Base-by-base conservation (phyloP, 2,113 vertebrate species). In the Strix aluco region DNA sequence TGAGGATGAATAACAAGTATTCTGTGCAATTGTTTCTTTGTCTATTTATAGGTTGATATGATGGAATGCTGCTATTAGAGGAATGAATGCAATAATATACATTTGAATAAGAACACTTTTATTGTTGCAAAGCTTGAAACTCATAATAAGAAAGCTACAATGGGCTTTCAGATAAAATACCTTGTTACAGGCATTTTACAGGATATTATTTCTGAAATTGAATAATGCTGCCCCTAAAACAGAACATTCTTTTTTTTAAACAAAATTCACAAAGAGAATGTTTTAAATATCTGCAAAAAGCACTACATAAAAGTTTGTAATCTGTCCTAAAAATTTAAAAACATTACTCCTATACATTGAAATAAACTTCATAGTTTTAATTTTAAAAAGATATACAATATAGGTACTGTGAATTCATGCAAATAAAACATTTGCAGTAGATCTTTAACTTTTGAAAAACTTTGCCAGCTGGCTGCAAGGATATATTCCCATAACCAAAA, bases 21-120 rank as follows among this genome's bases (percentile, higher is more conserved):
- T 96, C 81, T 67, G 66, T 61, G 88, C 85, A 95, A 94, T 88
- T 97, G 89, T 97, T 97, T 97, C 91, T 89, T 96, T 91, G 55
- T 94, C 97, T 98, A 95, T 96, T 97, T 98, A 96, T 96, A 97
- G 90, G 94, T 78, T 67, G 80, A 82, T 96, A 93, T 92, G 94
- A 97, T 96, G 73, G 84, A 96, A 96, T 97, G 83, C 73, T 97
- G 70, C 96, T 96, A 97, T 97, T 98, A 94, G 72, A 94, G 77
- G 67, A 93, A 93, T 79, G 89, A 97, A 94, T 92, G 47, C 91
- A 96, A 96, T 90, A 85, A 90, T 94, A 81, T 86, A 81, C 94
- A 97, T 97, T 97, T 97, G 95, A 98, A 98, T 97, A 97, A 93
- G 89, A 97, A 84, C 70, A 84, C 54, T 90, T 92, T 96, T 92